Percentiles rank a stretch among this genome's conserved stretches.
These are phyloP conservation scores for Poecilia velifera DNA, from an alignment of 2,797 vertebrate species.

Conservation along the genomic window DNA sequence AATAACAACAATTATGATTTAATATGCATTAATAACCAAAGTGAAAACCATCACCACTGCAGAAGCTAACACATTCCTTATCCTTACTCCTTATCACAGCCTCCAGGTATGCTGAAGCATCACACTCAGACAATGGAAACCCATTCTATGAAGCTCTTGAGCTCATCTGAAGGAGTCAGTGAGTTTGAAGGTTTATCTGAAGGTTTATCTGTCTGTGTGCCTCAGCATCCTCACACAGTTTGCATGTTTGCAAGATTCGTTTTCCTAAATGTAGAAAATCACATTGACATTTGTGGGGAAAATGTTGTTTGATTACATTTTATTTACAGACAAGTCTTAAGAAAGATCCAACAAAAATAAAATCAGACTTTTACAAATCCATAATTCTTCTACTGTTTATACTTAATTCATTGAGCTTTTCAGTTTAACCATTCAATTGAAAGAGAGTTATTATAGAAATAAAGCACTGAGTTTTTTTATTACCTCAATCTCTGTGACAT, in stretches of 20 bases:
- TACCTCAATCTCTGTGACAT: neutral
- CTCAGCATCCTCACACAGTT: neutral
- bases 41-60: neutral
- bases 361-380: neutral
- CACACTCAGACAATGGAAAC: neutral
- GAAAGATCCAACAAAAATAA: neutral
- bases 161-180: neutral
- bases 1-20: neutral
- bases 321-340: neutral
- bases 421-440: neutral
- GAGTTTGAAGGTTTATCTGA: neutral
- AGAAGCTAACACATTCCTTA: neutral
- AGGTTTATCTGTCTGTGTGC: neutral
- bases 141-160: neutral
- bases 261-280: neutral
- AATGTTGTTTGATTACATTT: neutral
- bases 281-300: neutral
- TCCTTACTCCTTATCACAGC: neutral
- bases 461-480: neutral
- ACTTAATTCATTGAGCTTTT: neutral
- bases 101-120: neutral
- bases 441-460: neutral
- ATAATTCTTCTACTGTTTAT: neutral
- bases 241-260: neutral
- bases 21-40: neutral